Evolutionary conservation across 2,888 invertebrate species (phyloP).

Genomic region (Tipula vernalis): DNA sequence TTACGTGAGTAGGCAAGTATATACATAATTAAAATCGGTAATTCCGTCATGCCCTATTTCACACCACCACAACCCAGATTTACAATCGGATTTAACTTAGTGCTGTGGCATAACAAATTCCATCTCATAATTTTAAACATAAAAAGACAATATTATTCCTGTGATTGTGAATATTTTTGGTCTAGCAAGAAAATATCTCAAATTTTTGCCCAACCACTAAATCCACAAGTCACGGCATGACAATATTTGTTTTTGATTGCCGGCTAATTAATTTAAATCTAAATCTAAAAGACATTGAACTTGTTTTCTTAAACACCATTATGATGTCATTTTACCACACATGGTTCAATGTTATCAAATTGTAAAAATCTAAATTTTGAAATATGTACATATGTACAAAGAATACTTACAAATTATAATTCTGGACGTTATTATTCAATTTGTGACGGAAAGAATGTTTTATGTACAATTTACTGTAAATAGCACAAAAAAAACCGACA

Average conservation of each 20-base stretch:
- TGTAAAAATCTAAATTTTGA: neutral
- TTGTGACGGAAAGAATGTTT: neutral
- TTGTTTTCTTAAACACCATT: neutral
- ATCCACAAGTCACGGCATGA: neutral
- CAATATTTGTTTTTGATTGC: neutral
- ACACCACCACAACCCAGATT: no score
- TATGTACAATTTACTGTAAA: neutral
- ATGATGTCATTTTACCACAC: neutral
- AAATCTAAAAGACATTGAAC: neutral
- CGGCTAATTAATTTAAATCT: neutral
- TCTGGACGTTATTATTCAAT: neutral
- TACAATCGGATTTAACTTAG: no score
- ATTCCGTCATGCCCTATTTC: no score
- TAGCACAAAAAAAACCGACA: neutral
- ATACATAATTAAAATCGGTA: neutral
- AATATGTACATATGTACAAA: neutral
- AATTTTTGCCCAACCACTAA: neutral
- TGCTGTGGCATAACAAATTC: no score
- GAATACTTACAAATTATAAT: neutral
- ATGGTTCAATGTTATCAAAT: neutral
- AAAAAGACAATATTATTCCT: no score
- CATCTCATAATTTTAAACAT: no score
- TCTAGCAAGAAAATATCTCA: no score
- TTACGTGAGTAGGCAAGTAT: neutral
- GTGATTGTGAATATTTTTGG: no score